Base-by-base conservation (phyloP, 2,888 invertebrate species). In the Hedychridium roseum region DNA sequence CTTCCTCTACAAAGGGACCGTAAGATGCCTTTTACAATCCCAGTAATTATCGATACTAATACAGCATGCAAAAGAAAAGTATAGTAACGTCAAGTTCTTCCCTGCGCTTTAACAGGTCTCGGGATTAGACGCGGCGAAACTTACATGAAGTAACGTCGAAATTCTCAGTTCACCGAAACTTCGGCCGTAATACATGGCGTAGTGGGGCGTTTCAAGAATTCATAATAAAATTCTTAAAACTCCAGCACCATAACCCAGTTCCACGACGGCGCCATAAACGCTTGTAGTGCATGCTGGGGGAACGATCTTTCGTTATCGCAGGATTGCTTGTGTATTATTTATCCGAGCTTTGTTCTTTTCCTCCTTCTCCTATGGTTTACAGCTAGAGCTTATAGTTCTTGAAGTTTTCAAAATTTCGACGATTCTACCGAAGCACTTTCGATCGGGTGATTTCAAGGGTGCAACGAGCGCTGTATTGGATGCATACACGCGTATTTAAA, bases 401-500 rank as follows among this genome's bases (percentile, higher is more conserved):
- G 27, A 46, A 20, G 17, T 12, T n/a, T n/a, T n/a, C n/a, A n/a
- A 50, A 44, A 38, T 45, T 36, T 21, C 39, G 27, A 34, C 42
- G 43, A n/a, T 26, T 38, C 21, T 38, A 48, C 40, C 30, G 36
- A 38, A 34, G 35, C 42, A 43, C 42, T 48, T 44, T 48, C 31
- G 41, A 27, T 52, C 41, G 52, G 21, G 50, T 57, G 58, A 65
- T 63, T 57, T 58, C 60, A 60, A 62, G 60, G 60, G 50, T 57
- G 54, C 52, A 49, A 42, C 50, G 39, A 44, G 32, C 51, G 43
- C 50, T 39, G 54, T 39, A 39, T n/a, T n/a, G n/a, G n/a, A 51
- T 45, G 16, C 56, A 52, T 43, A 50, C 60, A 65, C 62, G 58
- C 63, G 65, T 60, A 70, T 72, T 70, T 69, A 71, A 70, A 71